Percentiles rank a stretch among this genome's conserved stretches.
phyloP scores from a whole-genome alignment of 2,113 vertebrate genomes.

The Ammodytes marinus region DNA sequence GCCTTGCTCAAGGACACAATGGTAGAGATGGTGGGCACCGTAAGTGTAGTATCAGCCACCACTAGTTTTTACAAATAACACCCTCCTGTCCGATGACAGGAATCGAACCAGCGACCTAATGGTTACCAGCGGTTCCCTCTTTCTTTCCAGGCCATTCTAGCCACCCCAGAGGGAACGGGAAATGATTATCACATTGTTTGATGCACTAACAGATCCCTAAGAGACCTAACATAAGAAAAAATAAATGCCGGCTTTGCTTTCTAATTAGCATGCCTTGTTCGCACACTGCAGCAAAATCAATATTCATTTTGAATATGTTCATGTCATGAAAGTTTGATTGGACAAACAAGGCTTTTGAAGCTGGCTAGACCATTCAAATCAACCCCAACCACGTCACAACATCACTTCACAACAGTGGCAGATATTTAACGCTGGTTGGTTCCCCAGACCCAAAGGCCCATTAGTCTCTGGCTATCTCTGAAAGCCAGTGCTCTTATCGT shows the following conservation, averaged over 20 bases:
- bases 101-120: too few species aligned
- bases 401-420: slow-evolving; percentile 20
- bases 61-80: too few species aligned
- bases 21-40: too few species aligned
- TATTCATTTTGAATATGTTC: not conserved
- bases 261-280: not conserved
- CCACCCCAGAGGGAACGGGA: not conserved
- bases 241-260: not conserved
- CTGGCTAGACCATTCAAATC: slow-evolving; percentile 2
- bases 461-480: slow-evolving; percentile 25
- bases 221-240: not conserved
- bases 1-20: too few species aligned
- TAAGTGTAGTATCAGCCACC: too few species aligned
- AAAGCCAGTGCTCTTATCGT: slow-evolving; percentile 39
- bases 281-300: slow-evolving; percentile 3
- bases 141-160: too few species aligned
- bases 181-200: not conserved
- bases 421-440: slow-evolving; percentile 31
- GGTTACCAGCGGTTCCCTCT: too few species aligned
- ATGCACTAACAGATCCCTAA: not conserved
- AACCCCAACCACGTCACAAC: not conserved
- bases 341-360: not conserved
- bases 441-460: slow-evolving; percentile 32
- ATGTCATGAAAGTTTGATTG: slow-evolving; percentile 14
- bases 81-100: too few species aligned